Evolutionary conservation across 2,888 invertebrate genomes (phyloP), one percentile per base, ranked within the genome.

Genomic region (Drepanosiphum platanoidis): DNA sequence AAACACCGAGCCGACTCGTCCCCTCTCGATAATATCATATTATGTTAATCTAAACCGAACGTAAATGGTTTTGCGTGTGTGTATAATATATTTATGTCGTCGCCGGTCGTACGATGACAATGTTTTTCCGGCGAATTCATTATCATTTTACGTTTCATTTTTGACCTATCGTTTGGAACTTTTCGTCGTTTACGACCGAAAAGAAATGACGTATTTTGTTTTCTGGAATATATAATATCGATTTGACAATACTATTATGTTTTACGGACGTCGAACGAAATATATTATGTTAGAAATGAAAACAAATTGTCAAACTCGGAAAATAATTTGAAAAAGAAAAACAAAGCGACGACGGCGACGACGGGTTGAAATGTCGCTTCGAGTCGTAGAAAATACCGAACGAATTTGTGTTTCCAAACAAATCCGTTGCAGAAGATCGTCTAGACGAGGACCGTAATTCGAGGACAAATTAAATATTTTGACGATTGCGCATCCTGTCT

Each of bases 391-490:
- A 61, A 61, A 22, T 22, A 5, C 9, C 9, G 27, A 27, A n/a
- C 66, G 18, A 15, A 18, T 18, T 4, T 1, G 3, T 15, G 27
- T 66, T n/a, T 1, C 15, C 66, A 18, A 18, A 18, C 34, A 18
- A 66, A 64, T 64, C 30, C 64, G 27, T 64, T 27, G 3, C 1
- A n/a, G 61, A 61, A 5, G 61, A 7, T 27, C 27, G 42, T 9
- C 4, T 42, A 1, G n/a, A 4, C 18, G 22, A 22, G 8, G 18
- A 46, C 15, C 39, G 9, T 39, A 7, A 39, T 46, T 46, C 58
- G 1, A 52, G 22, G 52, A 74, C 52, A 74, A 58, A 74, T 22
- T 22, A 74, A 52, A 52, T 74, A n/a, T n/a, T n/a, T n/a, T 34
- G 52, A 74, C 34, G 34, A 34, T 22, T 18, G 18, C 18, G 5